Evolutionary conservation across 2,797 vertebrate genomes (phyloP).

Genomic region (Huso huso): DNA sequence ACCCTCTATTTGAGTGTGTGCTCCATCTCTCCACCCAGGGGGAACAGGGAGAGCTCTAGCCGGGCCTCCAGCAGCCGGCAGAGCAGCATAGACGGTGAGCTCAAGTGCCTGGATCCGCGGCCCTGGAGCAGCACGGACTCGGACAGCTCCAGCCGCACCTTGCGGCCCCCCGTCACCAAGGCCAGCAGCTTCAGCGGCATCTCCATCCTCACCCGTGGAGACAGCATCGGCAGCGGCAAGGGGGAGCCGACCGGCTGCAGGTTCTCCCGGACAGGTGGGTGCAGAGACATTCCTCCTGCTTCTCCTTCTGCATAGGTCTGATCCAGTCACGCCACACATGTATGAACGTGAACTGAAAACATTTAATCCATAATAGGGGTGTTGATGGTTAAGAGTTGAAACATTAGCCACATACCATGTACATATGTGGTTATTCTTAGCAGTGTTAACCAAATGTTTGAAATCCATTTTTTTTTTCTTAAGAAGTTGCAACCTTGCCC

Average conservation of each 20-base stretch:
- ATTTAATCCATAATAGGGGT: no score
- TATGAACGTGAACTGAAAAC: no score
- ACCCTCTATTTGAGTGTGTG: no score
- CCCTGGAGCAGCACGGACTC: conserved; percentile 99
- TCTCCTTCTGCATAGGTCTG: not conserved
- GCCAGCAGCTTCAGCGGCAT: conserved; percentile 98
- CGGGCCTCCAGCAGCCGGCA: conserved; percentile 88
- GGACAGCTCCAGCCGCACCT: conserved; percentile 80
- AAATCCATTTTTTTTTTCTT: no score
- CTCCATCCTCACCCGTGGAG: conserved; percentile 91
- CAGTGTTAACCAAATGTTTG: no score
- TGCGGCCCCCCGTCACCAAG: conserved; percentile 91
- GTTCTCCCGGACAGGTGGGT: conserved; percentile 65
- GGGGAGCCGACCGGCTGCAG: conserved; percentile 66
- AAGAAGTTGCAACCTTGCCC: no score
- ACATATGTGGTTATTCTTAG: no score
- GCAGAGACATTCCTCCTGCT: not conserved
- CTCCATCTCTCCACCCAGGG: conserved; percentile 50
- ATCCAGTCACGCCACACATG: conserved; percentile 7
- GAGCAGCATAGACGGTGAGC: conserved; percentile 95
- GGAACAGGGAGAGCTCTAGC: conserved; percentile 80
- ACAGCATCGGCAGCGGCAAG: conserved; percentile 86
- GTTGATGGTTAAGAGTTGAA: no score
- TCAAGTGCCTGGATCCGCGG: conserved; percentile 90
- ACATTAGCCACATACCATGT: no score